These are phyloP conservation scores for Dinocampus coccinellae DNA, from an alignment of 2,888 invertebrate genomes.

Conservation along the genomic window DNA sequence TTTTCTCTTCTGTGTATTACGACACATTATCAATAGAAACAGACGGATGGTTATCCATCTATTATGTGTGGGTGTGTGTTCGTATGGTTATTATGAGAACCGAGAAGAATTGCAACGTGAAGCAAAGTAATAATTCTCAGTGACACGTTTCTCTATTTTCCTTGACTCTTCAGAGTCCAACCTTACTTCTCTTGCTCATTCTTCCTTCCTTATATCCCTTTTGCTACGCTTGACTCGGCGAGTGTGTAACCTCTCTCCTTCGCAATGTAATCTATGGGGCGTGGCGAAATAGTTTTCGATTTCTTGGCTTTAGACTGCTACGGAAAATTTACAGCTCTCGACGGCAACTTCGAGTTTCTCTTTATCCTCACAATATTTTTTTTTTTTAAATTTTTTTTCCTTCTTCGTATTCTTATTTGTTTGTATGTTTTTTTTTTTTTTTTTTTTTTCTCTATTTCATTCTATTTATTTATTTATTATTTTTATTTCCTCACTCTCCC, in stretches of 20 bases:
- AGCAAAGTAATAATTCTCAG: slow-evolving; percentile 3
- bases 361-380: slow-evolving; percentile 8
- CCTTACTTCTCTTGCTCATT: slow-evolving; percentile 36
- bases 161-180: slow-evolving; percentile 28
- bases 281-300: slow-evolving; percentile 64
- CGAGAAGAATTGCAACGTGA: background rate
- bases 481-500: too few species aligned
- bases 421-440: background rate
- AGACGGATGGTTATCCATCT: too few species aligned
- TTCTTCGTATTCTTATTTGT: background rate
- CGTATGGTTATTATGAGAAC: background rate
- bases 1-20: too few species aligned
- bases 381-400: slow-evolving; percentile 1
- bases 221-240: slow-evolving; percentile 12
- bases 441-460: background rate
- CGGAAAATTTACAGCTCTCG: slow-evolving; percentile 52
- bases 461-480: too few species aligned
- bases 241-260: slow-evolving; percentile 45
- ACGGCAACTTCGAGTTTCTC: slow-evolving; percentile 53
- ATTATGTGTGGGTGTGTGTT: too few species aligned
- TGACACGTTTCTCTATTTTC: slow-evolving; percentile 17
- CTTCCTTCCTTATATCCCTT: slow-evolving; percentile 13
- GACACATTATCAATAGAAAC: too few species aligned
- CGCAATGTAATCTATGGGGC: slow-evolving; percentile 61
- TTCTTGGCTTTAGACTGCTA: slow-evolving; percentile 52